Evolutionary conservation across 1,140 invertebrate genomes (phyloP).

Genomic region (Cheumatopsyche charites): DNA sequence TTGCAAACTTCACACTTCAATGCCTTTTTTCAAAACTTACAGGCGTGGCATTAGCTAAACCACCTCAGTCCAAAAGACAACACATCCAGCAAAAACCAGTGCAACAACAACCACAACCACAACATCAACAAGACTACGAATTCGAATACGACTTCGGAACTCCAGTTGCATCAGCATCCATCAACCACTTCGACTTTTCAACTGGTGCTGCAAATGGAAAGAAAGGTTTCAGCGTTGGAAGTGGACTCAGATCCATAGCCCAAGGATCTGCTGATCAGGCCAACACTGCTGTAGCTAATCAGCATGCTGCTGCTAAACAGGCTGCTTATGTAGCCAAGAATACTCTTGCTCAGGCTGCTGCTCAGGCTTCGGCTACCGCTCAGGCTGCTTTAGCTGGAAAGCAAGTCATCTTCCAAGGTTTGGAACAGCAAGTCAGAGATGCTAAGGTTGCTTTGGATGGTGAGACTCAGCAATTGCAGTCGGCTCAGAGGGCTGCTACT

Average conservation of each 20-base stretch:
- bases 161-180: slow-evolving; percentile 41
- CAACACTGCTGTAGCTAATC: slow-evolving; percentile 68
- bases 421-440: slow-evolving; percentile 72
- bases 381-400: slow-evolving; percentile 73
- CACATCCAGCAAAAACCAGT: background rate
- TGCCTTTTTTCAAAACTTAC: background rate
- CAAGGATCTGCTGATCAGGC: slow-evolving; percentile 75
- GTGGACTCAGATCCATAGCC: slow-evolving; percentile 59
- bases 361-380: slow-evolving; percentile 70
- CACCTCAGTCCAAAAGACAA: slow-evolving; percentile 34
- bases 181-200: slow-evolving; percentile 45
- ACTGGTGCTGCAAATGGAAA: slow-evolving; percentile 29
- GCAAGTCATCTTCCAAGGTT: slow-evolving; percentile 67
- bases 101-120: background rate
- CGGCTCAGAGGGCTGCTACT: slow-evolving; percentile 69
- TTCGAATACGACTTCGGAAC: slow-evolving; percentile 43
- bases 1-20: background rate
- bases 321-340: slow-evolving; percentile 75
- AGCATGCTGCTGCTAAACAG: slow-evolving; percentile 69
- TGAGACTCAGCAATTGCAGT: slow-evolving; percentile 70
- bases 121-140: slow-evolving; percentile 34
- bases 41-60: slow-evolving; percentile 36
- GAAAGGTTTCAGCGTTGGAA: slow-evolving; percentile 53
- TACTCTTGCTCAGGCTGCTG: slow-evolving; percentile 70
- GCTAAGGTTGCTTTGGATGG: slow-evolving; percentile 67